Evolutionary conservation across 2,113 vertebrate genomes (phyloP).

Genomic region (Chionomys nivalis): DNA sequence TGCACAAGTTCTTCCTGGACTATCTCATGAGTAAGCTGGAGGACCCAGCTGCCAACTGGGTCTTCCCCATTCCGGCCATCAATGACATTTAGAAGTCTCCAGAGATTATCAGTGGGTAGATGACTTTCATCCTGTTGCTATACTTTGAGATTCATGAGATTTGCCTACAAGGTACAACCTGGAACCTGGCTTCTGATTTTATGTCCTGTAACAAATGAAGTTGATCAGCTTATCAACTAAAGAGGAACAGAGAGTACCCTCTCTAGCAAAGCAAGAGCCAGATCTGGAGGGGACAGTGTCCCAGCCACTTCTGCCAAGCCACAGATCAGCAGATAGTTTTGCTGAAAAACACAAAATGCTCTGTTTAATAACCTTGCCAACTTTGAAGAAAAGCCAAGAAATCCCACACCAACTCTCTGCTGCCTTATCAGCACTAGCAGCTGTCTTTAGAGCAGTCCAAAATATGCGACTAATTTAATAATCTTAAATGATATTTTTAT

Average conservation of each 20-base stretch:
- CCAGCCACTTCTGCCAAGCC: constrained; percentile 69
- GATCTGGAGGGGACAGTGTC: constrained; percentile 60
- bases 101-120: neutral
- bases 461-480: constrained; percentile 47
- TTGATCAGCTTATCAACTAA: neutral
- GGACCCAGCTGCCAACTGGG: neutral
- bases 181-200: neutral
- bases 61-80: neutral
- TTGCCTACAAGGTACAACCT: neutral
- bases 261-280: constrained; percentile 54
- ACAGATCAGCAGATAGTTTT: neutral
- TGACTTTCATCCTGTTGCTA: neutral
- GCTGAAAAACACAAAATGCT: neutral
- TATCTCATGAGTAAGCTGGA: neutral
- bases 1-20: neutral
- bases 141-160: neutral
- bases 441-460: constrained; percentile 16
- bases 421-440: constrained; percentile 76
- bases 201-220: neutral
- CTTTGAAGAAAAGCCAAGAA: constrained; percentile 67
- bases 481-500: constrained; percentile 59
- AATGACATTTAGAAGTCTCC: neutral
- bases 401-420: constrained; percentile 50
- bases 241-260: constrained; percentile 74
- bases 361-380: neutral